Evolutionary conservation across 2,797 vertebrate genomes (phyloP), one percentile per base, ranked within the genome.

Genomic region (Cheracebus regulus): DNA sequence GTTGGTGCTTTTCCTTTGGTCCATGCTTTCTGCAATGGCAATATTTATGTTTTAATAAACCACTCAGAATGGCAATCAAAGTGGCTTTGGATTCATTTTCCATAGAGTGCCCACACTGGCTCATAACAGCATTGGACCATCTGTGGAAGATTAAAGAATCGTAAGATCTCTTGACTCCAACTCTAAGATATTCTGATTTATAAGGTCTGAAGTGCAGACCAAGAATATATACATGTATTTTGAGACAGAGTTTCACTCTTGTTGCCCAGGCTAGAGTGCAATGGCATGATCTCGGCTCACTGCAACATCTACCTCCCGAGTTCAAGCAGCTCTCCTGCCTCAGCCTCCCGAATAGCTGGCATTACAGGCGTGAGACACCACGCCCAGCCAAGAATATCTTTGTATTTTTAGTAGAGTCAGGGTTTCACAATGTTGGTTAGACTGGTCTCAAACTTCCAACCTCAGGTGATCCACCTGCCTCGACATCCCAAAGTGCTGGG

Each of bases 101-200:
- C 58, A 79, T 4, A 72, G 44, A 61, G 30, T 84, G 5, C 12
- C 22, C 55, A 86, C 41, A 83, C 0, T 95, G 83, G 48, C 46
- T 90, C 33, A 70, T 61, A 28, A 64, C 46, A 64, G 72, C 4
- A 80, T 20, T 5, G 58, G 55, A 78, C 52, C 70, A 94, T 33
- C 84, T 97, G 20, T 94, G 33, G 44, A 70, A 17, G 88, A 92
- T 61, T 89, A 83, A 96, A 86, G 39, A 76, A 75, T 67, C 58
- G 3, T 46, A 94, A 90, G 85, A 55, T 96, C 84, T 20, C 50
- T 90, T 46, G 28, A 52, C 52, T 55, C 64, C 90, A 88, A 11
- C 9, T 85, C 41, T 19, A 87, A 83, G 64, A 80, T 80, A 75
- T 84, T 75, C 57, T 81, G 76, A 88, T 94, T 88, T 90, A 70